phyloP scores from a whole-genome alignment of 1,140 invertebrate species.

The Watersipora subatra region DNA sequence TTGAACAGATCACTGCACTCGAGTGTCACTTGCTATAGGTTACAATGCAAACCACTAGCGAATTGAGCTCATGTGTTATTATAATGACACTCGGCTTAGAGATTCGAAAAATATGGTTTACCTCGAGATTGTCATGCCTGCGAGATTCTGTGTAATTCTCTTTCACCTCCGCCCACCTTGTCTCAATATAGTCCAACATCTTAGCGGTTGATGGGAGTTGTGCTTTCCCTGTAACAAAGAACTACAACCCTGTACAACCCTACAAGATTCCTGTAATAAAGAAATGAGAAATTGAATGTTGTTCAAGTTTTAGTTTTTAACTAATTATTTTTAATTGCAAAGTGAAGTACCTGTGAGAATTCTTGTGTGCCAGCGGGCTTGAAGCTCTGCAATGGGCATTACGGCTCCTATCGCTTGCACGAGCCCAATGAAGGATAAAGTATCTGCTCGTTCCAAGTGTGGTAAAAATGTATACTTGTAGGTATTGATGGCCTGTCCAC shows the following conservation, averaged over 20 bases:
- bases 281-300: too few species aligned
- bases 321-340: too few species aligned
- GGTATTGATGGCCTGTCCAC: conserved; percentile 15
- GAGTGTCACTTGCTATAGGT: too few species aligned
- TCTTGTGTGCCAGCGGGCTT: conserved; percentile 37
- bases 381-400: conserved; percentile 45
- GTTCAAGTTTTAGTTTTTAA: too few species aligned
- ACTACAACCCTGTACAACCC: too few species aligned
- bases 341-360: conserved; percentile 16
- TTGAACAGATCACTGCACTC: too few species aligned
- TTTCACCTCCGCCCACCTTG: not conserved
- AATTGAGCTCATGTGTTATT: too few species aligned
- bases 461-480: conserved; percentile 46
- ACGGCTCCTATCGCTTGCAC: conserved; percentile 46
- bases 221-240: conserved; percentile 14
- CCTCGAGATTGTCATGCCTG: not conserved
- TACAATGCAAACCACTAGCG: too few species aligned
- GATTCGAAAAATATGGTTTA: too few species aligned
- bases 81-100: too few species aligned
- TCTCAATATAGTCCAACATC: conserved; percentile 15
- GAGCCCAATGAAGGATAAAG: conserved; percentile 44
- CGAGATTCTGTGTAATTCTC: not conserved
- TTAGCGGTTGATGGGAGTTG: conserved; percentile 10
- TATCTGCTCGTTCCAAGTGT: conserved; percentile 23
- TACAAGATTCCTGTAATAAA: too few species aligned